A percentile compares a stretch with the other conserved stretches of the same genome.
Conservation (phyloP, 2,797 vertebrate genomes). For the Peromyscus attwateri region DNA sequence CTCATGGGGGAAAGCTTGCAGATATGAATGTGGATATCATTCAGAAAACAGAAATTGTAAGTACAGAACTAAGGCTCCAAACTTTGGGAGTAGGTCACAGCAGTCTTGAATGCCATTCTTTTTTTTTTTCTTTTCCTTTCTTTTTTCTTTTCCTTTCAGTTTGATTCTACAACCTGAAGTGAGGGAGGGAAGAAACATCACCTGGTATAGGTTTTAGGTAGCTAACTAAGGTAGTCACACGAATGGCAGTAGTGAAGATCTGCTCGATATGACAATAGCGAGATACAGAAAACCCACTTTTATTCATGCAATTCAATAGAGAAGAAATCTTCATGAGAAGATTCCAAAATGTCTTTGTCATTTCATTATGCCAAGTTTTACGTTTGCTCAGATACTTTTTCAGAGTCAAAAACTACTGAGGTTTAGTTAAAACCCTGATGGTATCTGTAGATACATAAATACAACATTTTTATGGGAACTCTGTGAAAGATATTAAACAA, state of each 20-base stretch:
- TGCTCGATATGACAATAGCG: slow-evolving; percentile 22
- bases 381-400: slow-evolving; percentile 46
- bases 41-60: neutral
- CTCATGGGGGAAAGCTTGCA: fast-evolving
- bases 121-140: no score
- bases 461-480: slow-evolving; percentile 36
- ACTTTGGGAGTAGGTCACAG: neutral
- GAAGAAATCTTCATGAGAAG: neutral
- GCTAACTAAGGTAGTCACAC: neutral
- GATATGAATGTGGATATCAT: fast-evolving
- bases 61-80: neutral
- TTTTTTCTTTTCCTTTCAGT: neutral
- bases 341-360: neutral
- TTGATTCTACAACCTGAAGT: neutral
- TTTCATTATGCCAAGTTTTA: slow-evolving; percentile 49
- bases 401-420: slow-evolving; percentile 29
- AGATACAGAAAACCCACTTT: slow-evolving; percentile 36
- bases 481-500: slow-evolving; percentile 61
- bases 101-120: neutral
- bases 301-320: neutral
- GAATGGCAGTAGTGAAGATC: slow-evolving; percentile 45
- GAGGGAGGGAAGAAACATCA: slow-evolving; percentile 2
- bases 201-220: neutral
- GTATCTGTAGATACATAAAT: slow-evolving; percentile 46
- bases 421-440: slow-evolving; percentile 50